A percentile compares a stretch with the other conserved stretches of the same genome.
Conservation (phyloP, 2,797 vertebrate species). For the Melanotaenia maccullochi region DNA sequence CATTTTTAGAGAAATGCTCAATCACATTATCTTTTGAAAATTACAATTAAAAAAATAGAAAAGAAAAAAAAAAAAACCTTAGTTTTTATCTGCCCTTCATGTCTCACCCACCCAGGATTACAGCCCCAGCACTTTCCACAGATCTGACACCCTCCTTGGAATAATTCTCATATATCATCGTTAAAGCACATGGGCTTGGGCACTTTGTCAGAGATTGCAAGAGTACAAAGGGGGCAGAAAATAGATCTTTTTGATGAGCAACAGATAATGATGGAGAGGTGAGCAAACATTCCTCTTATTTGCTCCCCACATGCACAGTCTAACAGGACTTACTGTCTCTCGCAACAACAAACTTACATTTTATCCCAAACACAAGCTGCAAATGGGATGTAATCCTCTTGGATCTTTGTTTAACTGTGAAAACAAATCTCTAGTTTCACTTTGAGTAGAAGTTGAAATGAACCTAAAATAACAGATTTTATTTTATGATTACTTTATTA, state of each 20-base stretch:
- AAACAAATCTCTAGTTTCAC: conserved; percentile 25
- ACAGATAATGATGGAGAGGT: conserved; percentile 70
- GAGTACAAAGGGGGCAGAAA: conserved; percentile 59
- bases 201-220: conserved; percentile 66
- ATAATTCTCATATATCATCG: conserved; percentile 70
- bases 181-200: conserved; percentile 54
- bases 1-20: conserved; percentile 32
- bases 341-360: conserved; percentile 46
- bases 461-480: neutral
- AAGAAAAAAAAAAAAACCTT: neutral
- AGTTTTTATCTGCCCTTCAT: conserved; percentile 29
- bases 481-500: neutral
- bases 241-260: conserved; percentile 66
- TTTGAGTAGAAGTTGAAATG: conserved; percentile 12
- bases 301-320: conserved; percentile 40
- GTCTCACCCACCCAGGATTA: conserved; percentile 49
- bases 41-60: conserved; percentile 20
- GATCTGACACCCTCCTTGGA: conserved; percentile 62
- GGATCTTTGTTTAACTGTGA: conserved; percentile 44
- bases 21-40: conserved; percentile 48
- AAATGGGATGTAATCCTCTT: conserved; percentile 56
- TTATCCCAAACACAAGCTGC: conserved; percentile 60
- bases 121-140: conserved; percentile 34
- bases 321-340: conserved; percentile 39
- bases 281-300: conserved; percentile 59